phyloP scores from a whole-genome alignment of 2,113 vertebrate species.

The Brienomyrus longianalis region DNA sequence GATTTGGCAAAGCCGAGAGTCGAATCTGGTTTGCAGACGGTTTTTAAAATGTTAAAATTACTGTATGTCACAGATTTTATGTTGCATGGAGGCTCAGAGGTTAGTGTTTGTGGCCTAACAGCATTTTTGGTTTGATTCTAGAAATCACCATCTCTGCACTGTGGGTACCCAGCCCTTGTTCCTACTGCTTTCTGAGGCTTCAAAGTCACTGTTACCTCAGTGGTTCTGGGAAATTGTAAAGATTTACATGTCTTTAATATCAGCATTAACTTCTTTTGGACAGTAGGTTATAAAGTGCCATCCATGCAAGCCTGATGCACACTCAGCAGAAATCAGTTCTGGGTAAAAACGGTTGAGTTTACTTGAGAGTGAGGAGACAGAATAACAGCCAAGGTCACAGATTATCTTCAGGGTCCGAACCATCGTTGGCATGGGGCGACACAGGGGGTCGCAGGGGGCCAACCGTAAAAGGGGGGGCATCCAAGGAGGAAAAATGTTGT shows the following conservation, averaged over 20 bases:
- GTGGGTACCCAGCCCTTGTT: background rate
- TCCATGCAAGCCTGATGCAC: background rate
- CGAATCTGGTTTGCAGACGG: background rate
- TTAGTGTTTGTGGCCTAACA: background rate
- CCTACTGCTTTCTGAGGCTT: background rate
- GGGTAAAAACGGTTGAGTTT: background rate
- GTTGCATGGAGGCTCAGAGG: background rate
- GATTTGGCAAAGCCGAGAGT: constrained; percentile 29
- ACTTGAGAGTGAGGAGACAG: background rate
- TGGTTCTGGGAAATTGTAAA: background rate
- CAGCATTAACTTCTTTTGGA: background rate
- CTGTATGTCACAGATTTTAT: background rate
- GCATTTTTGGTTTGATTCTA: background rate
- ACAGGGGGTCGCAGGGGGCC: background rate
- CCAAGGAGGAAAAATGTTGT: background rate
- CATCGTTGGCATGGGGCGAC: background rate
- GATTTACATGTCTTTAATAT: background rate
- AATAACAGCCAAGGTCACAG: background rate
- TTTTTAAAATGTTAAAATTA: background rate
- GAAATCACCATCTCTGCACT: background rate
- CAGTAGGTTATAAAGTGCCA: background rate
- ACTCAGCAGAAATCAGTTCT: background rate
- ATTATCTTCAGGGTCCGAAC: background rate
- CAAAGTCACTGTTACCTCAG: background rate
- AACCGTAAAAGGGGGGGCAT: background rate